Conservation (phyloP, 2,888 invertebrate genomes). For the Bruchidius siliquastri region DNA sequence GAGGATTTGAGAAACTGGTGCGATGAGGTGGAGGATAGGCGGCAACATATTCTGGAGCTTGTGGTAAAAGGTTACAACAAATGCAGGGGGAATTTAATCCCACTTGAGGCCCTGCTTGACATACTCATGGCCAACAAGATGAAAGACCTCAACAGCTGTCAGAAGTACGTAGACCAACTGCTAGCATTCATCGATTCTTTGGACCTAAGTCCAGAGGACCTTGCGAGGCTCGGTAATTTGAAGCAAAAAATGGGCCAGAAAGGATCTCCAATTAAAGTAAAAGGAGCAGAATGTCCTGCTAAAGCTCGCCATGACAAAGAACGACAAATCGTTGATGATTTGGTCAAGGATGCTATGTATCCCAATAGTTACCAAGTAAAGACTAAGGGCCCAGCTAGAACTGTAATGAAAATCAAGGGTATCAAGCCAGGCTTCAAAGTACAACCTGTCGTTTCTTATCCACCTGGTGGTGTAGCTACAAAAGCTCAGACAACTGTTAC, state of each 20-base stretch:
- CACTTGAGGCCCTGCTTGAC: constrained; percentile 40
- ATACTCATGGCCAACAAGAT: constrained; percentile 7
- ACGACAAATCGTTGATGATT: not conserved
- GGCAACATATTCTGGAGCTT: constrained; percentile 54
- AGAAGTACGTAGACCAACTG: not conserved
- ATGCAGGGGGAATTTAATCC: constrained; percentile 37
- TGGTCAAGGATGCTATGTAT: not conserved
- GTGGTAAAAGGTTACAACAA: constrained; percentile 23
- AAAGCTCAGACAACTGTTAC: constrained; percentile 6
- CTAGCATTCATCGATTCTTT: not conserved
- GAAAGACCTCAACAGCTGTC: not conserved
- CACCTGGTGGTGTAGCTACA: constrained; percentile 13
- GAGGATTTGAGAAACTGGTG: constrained; percentile 58
- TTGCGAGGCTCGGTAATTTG: not conserved
- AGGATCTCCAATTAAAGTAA: not conserved
- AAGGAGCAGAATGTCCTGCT: not conserved
- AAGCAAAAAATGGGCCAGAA: not conserved
- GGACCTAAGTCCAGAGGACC: not conserved
- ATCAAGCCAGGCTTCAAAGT: constrained; percentile 17
- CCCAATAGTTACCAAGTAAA: constrained; percentile 5
- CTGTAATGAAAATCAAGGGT: constrained; percentile 20
- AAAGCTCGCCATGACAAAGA: not conserved
- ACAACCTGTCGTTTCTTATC: not conserved
- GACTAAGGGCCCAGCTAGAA: constrained; percentile 17
- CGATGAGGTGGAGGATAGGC: constrained; percentile 52